phyloP scores from a whole-genome alignment of 2,888 invertebrate species.

The Tiliacea citrago region DNA sequence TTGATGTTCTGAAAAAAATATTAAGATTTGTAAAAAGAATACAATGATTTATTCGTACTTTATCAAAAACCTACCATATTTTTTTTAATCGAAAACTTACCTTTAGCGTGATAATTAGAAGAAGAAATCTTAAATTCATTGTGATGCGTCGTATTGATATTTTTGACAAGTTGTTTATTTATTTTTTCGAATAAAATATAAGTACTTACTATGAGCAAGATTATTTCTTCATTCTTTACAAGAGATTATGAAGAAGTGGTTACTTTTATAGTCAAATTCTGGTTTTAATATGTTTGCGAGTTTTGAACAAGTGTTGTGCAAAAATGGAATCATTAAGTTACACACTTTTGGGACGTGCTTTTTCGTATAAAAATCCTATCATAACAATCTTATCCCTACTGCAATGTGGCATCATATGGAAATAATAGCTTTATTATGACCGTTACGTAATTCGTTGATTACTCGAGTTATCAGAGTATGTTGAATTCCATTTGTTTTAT shows the following conservation, averaged over 20 bases:
- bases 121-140: slow-evolving; percentile 47
- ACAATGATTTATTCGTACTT: neutral
- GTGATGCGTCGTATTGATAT: neutral
- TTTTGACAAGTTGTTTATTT: neutral
- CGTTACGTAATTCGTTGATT: slow-evolving; percentile 38
- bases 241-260: slow-evolving; percentile 31
- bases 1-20: slow-evolving; percentile 64
- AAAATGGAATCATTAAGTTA: slow-evolving; percentile 34
- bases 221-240: slow-evolving; percentile 20
- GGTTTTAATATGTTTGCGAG: slow-evolving; percentile 55
- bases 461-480: slow-evolving; percentile 20
- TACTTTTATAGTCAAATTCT: slow-evolving; percentile 18
- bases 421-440: slow-evolving; percentile 6
- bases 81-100: slow-evolving; percentile 21
- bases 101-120: slow-evolving; percentile 40
- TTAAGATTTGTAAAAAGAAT: neutral
- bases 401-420: slow-evolving; percentile 13
- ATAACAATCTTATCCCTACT: slow-evolving; percentile 30
- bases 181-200: neutral
- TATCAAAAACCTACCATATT: no score
- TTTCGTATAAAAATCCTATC: slow-evolving; percentile 42
- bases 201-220: neutral
- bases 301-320: slow-evolving; percentile 45
- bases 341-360: slow-evolving; percentile 44
- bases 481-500: slow-evolving; percentile 18